These are phyloP conservation scores for Dipodomys ordii DNA, from an alignment of 2,113 vertebrate genomes.

Conservation along the genomic window DNA sequence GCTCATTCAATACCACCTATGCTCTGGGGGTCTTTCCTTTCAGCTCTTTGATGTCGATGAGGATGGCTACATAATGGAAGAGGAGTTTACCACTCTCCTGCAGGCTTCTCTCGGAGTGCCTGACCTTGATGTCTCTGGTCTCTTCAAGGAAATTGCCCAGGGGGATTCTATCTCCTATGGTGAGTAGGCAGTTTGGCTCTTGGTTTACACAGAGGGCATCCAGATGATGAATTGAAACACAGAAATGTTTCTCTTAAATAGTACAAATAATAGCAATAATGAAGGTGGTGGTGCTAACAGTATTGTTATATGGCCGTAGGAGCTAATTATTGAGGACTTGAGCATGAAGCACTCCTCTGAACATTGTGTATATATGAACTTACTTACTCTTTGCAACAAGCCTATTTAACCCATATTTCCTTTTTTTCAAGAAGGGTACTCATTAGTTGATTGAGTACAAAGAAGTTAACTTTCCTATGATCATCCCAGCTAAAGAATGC, in stretches of 20 bases:
- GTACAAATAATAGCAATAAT: not conserved
- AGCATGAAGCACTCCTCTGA: not conserved
- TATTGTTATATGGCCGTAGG: not conserved
- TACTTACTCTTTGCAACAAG: not conserved
- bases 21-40: not conserved
- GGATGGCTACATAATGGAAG: conserved; percentile 92
- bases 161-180: conserved; percentile 94
- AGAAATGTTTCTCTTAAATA: not conserved
- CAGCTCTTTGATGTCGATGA: conserved; percentile 96
- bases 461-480: not conserved
- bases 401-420: not conserved
- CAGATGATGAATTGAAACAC: not conserved
- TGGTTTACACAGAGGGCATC: not conserved
- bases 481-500: not conserved
- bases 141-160: conserved; percentile 95
- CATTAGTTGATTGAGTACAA: not conserved
- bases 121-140: conserved; percentile 91
- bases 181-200: conserved; percentile 83
- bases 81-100: conserved; percentile 93
- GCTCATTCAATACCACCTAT: not conserved
- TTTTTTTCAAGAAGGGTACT: not conserved
- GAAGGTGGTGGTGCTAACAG: not conserved
- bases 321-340: not conserved
- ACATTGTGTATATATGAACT: not conserved
- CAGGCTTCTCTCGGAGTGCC: conserved; percentile 94